Percentiles rank a stretch among this genome's conserved stretches.
phyloP scores from a whole-genome alignment of 2,888 invertebrate genomes.

The Cosmia trapezina region DNA sequence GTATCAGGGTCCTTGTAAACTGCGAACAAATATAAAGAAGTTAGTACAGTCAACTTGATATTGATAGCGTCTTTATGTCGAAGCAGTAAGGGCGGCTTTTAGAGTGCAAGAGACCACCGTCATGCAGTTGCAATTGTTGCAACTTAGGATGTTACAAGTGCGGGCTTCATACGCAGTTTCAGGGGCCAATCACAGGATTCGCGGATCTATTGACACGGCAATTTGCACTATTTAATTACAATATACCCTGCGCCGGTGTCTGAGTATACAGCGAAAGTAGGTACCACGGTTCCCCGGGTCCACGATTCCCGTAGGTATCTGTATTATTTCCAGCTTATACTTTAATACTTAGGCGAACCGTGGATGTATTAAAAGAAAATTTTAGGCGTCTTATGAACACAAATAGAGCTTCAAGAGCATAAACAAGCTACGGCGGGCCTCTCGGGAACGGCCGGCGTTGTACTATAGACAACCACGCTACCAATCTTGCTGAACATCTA shows the following conservation, averaged over 20 bases:
- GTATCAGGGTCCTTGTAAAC: conserved; percentile 92
- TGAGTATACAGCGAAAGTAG: background rate
- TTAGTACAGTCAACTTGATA: background rate
- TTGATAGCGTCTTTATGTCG: background rate
- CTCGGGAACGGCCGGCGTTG: too few relatives aligned
- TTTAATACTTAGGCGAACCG: background rate
- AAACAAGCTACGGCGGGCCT: background rate
- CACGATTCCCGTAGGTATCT: background rate
- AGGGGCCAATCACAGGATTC: background rate
- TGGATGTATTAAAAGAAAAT: background rate
- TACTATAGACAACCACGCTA: background rate
- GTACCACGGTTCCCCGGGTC: too few relatives aligned
- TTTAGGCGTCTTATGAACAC: background rate
- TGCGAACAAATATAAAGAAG: conserved; percentile 70
- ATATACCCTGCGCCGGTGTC: background rate
- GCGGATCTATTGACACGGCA: background rate
- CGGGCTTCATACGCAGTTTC: background rate
- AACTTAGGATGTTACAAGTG: background rate
- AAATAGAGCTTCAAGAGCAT: background rate
- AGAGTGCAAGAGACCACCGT: background rate
- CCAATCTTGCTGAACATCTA: background rate
- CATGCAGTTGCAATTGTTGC: background rate
- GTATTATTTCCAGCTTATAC: background rate
- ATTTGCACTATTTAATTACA: background rate
- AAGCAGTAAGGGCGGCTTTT: background rate